Evolutionary conservation across 2,888 invertebrate genomes (phyloP).

Genomic region (Nasonovia ribisnigri): DNA sequence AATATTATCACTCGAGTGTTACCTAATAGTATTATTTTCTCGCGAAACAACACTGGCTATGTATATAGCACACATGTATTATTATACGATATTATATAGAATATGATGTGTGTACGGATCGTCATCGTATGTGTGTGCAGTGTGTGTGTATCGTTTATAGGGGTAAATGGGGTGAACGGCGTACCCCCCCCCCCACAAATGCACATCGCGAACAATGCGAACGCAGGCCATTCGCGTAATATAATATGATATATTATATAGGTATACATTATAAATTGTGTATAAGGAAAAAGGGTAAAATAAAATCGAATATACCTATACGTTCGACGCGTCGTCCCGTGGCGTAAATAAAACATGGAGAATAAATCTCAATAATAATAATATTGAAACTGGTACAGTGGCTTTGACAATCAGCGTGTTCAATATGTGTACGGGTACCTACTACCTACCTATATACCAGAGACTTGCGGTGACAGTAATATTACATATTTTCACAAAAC

Average conservation of each 20-base stretch:
- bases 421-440: neutral
- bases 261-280: neutral
- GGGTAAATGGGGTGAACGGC: conserved; percentile 48
- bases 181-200: neutral
- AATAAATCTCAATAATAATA: conserved; percentile 21
- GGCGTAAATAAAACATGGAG: conserved; percentile 11
- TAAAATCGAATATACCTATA: conserved; percentile 10
- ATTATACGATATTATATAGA: neutral
- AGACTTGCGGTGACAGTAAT: neutral
- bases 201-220: neutral
- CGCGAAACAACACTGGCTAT: neutral
- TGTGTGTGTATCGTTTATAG: neutral
- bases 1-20: too few relatives aligned
- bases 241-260: too few relatives aligned
- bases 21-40: too few relatives aligned
- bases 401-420: neutral
- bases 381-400: neutral
- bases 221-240: neutral
- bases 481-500: neutral
- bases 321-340: neutral
- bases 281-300: conserved; percentile 17
- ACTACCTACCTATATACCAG: neutral
- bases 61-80: neutral
- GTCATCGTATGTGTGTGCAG: neutral
- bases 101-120: neutral